A percentile compares a stretch with the other conserved stretches of the same genome.
These are phyloP conservation scores for Reinhardtius hippoglossoides DNA, from an alignment of 2,113 vertebrate species.

Conservation along the genomic window DNA sequence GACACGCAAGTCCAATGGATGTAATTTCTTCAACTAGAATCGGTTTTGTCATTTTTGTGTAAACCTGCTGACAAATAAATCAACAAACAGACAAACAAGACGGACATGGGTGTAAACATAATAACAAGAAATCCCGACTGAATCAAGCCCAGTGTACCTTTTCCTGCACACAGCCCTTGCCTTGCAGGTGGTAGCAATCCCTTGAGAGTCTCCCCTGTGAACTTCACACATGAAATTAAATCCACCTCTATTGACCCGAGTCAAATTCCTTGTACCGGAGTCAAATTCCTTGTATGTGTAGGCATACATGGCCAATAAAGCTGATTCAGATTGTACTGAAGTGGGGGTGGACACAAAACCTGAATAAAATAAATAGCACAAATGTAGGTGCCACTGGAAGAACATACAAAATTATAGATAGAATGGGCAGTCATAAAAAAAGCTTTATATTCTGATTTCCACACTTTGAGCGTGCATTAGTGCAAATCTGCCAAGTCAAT, in stretches of 20 bases:
- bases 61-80: no score
- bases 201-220: neutral
- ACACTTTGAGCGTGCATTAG: slow-evolving; percentile 12
- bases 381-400: neutral
- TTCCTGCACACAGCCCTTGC: no score
- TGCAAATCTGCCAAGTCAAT: slow-evolving; percentile 32
- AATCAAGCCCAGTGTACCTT: neutral
- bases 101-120: no score
- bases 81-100: no score
- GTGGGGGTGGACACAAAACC: neutral
- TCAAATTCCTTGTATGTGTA: no score
- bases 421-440: slow-evolving; percentile 19
- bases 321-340: neutral
- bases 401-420: neutral
- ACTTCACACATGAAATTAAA: neutral
- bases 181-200: neutral
- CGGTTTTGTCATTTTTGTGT: no score
- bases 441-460: slow-evolving; percentile 12
- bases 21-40: no score
- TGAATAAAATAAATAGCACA: neutral
- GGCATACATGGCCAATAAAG: no score
- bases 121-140: no score
- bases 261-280: no score
- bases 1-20: no score
- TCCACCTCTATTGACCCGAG: neutral